phyloP scores from a whole-genome alignment of 2,113 vertebrate genomes.

The Phaethornis superciliosus region DNA sequence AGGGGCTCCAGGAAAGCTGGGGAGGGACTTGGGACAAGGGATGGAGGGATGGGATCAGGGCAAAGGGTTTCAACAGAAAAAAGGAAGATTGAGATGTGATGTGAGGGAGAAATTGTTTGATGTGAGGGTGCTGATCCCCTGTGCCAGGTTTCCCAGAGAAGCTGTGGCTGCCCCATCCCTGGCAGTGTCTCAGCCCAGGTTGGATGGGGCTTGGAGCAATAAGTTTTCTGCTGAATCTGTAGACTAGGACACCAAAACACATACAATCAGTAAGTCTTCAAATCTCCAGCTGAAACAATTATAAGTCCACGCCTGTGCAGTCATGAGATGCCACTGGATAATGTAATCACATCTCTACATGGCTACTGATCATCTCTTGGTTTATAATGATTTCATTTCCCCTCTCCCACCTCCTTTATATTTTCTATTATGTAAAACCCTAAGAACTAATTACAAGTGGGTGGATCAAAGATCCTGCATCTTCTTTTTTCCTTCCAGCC shows the following conservation, averaged over 20 bases:
- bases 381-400: conserved; percentile 74
- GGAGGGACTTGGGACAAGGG: no score
- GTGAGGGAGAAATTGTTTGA: no score
- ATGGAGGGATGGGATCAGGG: no score
- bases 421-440: conserved; percentile 74
- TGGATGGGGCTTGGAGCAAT: no score
- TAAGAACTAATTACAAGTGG: conserved; percentile 80
- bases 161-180: no score
- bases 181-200: no score
- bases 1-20: no score
- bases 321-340: not conserved
- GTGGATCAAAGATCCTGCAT: conserved; percentile 78
- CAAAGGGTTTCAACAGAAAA: no score
- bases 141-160: no score
- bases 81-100: no score
- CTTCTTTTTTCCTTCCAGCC: conserved; percentile 80
- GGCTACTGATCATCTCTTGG: conserved; percentile 50
- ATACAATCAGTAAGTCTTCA: conserved; percentile 44
- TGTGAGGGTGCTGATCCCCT: no score
- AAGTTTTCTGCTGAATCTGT: conserved; percentile 47
- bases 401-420: conserved; percentile 62
- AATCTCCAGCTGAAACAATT: conserved; percentile 50
- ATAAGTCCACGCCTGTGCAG: not conserved
- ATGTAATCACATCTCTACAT: conserved; percentile 38
- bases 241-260: conserved; percentile 27